Evolutionary conservation across 1,140 invertebrate genomes (phyloP), one percentile per base, ranked within the genome.

Genomic region (Saccostrea glomerata): DNA sequence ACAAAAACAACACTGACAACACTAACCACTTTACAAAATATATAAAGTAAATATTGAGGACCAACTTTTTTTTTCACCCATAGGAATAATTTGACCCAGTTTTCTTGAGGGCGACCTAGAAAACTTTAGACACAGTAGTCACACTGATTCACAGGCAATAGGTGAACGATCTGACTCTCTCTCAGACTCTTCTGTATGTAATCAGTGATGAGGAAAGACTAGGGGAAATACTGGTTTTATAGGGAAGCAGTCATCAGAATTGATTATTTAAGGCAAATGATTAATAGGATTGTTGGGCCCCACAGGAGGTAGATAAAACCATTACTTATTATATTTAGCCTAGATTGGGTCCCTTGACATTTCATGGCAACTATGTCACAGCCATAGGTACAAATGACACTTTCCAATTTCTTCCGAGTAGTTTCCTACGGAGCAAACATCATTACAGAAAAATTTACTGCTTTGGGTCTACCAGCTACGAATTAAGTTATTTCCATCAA

Each of bases 261-360:
- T 77, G 30, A 77, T 77, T 77, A 77, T 77, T 77, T 23, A 77
- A 36, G 70, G 70, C 23, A 25, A 77, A 77, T 77, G 70, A 77
- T 77, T 77, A 77, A 77, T 77, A 77, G 70, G 70, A 77, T 77
- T 77, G 70, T 30, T 30, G 11, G 25, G 70, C 70, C 70, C 30
- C 23, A 77, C 70, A 77, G 70, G 70, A 77, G 70, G 70, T 77
- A 77, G 70, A 77, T 77, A 77, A 77, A 77, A 30, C 70, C 70
- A 77, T 77, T 77, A 77, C 70, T 77, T 77, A 77, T 77, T 77
- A 77, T 77, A 77, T 77, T 77, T 77, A 77, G 70, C 70, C 23
- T 15, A 30, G 70, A 77, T 77, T 36, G 70, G 70, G 70, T 77
- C 70, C 70, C 70, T 77, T 77, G 70, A 77, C 70, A 77, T 77